These are phyloP conservation scores for Drosophila paramelanica DNA, from an alignment of 2,888 invertebrate genomes.

Conservation along the genomic window DNA sequence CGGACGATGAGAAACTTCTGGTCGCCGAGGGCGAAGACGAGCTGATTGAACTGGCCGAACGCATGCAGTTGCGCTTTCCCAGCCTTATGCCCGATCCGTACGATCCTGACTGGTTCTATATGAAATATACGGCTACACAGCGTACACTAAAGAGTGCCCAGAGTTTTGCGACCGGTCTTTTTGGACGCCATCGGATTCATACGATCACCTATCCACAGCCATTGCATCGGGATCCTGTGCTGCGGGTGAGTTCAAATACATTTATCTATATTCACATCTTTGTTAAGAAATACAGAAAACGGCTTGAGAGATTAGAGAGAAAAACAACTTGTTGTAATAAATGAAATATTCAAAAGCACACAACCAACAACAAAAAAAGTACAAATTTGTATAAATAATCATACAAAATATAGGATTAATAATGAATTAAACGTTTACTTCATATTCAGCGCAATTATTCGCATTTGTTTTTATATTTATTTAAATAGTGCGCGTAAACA, in stretches of 20 bases:
- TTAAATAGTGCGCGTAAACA: constrained; percentile 16
- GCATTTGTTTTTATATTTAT: background rate
- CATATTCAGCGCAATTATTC: too few species aligned
- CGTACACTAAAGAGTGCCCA: constrained; percentile 91
- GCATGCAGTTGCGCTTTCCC: constrained; percentile 91
- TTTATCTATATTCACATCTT: background rate
- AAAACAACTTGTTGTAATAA: background rate
- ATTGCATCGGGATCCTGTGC: constrained; percentile 87
- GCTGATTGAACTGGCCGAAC: constrained; percentile 89
- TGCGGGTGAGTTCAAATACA: constrained; percentile 87
- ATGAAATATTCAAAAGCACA: too few species aligned
- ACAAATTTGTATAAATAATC: too few species aligned
- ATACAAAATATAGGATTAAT: too few species aligned
- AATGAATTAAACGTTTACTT: too few species aligned
- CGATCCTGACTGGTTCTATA: constrained; percentile 86
- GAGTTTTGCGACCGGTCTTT: constrained; percentile 91
- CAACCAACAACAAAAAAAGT: too few species aligned
- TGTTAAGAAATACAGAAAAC: too few species aligned
- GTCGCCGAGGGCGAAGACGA: constrained; percentile 92
- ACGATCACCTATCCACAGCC: constrained; percentile 89
- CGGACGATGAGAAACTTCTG: constrained; percentile 87
- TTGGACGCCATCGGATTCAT: constrained; percentile 88
- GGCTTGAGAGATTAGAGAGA: background rate
- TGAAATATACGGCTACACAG: constrained; percentile 91
- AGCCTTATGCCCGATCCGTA: constrained; percentile 88